Evolutionary conservation across 2,888 invertebrate genomes (phyloP).

Genomic region (Polietes domitor): DNA sequence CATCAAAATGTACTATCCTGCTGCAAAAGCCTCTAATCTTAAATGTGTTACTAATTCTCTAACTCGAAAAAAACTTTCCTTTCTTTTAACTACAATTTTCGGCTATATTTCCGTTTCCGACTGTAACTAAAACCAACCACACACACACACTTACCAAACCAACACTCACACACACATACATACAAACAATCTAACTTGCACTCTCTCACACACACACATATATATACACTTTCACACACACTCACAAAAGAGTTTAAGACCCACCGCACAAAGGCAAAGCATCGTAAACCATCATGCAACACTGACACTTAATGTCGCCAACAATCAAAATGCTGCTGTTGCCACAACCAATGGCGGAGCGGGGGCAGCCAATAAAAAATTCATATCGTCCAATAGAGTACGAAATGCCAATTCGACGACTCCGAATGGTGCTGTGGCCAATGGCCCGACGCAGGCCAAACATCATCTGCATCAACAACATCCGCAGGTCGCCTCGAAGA

Average conservation of each 20-base stretch:
- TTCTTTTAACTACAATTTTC: constrained; percentile 16
- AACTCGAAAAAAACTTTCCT: neutral
- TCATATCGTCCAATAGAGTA: constrained; percentile 67
- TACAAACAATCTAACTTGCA: constrained; percentile 52
- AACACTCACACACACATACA: constrained; percentile 65
- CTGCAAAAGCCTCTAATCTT: too few species aligned
- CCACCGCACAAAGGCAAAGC: constrained; percentile 49
- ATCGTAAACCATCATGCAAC: constrained; percentile 67
- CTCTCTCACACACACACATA: constrained; percentile 58
- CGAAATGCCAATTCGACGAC: constrained; percentile 19
- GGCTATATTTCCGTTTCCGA: constrained; percentile 18
- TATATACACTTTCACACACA: constrained; percentile 12
- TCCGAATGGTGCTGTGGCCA: constrained; percentile 42
- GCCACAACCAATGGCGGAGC: constrained; percentile 22
- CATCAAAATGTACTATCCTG: neutral
- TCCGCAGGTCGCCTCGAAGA: constrained; percentile 71
- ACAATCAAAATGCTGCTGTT: constrained; percentile 22
- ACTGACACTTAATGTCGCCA: constrained; percentile 52
- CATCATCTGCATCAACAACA: constrained; percentile 71
- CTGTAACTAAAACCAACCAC: constrained; percentile 58
- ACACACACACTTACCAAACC: constrained; percentile 49
- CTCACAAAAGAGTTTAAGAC: constrained; percentile 57
- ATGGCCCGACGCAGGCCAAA: constrained; percentile 47
- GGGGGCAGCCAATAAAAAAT: constrained; percentile 64
- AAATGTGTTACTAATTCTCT: constrained; percentile 22